These are phyloP conservation scores for Caenorhabditis imperialis DNA, from an alignment of 2,888 invertebrate species.

Conservation along the genomic window DNA sequence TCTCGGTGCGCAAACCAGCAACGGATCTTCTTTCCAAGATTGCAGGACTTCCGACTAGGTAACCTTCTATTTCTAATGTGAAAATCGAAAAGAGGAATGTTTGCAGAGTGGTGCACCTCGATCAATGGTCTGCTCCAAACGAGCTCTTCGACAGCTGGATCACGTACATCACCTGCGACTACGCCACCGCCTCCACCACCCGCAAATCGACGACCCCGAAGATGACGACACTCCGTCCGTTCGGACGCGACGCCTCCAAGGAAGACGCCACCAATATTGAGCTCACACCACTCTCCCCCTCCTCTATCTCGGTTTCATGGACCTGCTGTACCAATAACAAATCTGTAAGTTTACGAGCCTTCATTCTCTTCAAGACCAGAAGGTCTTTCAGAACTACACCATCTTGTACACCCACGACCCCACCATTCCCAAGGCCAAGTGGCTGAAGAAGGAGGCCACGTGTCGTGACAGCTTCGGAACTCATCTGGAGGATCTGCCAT, in stretches of 20 bases:
- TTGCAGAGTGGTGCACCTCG: slow-evolving; percentile 74
- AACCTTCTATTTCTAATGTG: not conserved
- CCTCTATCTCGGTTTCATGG: slow-evolving; percentile 72
- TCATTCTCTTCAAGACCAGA: not conserved
- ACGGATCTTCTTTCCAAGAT: slow-evolving; percentile 65
- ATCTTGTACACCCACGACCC: slow-evolving; percentile 71
- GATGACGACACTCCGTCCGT: slow-evolving; percentile 49
- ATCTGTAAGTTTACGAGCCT: slow-evolving; percentile 53
- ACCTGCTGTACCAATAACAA: slow-evolving; percentile 76
- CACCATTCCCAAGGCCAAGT: slow-evolving; percentile 64
- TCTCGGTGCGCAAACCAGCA: slow-evolving; percentile 68
- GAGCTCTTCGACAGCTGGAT: slow-evolving; percentile 73
- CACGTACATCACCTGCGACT: slow-evolving; percentile 71
- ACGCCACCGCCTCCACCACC: slow-evolving; percentile 61
- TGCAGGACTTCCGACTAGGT: slow-evolving; percentile 64
- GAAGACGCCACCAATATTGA: slow-evolving; percentile 72
- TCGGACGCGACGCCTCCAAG: slow-evolving; percentile 43
- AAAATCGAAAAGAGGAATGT: not conserved
- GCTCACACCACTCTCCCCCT: slow-evolving; percentile 67
- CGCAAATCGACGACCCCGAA: slow-evolving; percentile 57
- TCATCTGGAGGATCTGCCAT: slow-evolving; percentile 61
- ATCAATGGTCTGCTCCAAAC: slow-evolving; percentile 68
- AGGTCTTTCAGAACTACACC: slow-evolving; percentile 68
- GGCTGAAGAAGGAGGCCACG: slow-evolving; percentile 63
- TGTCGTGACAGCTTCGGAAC: slow-evolving; percentile 71